Percentiles rank a stretch among this genome's conserved stretches.
phyloP scores from a whole-genome alignment of 92 coral and sea anemone species.

The Meandrina meandrites region DNA sequence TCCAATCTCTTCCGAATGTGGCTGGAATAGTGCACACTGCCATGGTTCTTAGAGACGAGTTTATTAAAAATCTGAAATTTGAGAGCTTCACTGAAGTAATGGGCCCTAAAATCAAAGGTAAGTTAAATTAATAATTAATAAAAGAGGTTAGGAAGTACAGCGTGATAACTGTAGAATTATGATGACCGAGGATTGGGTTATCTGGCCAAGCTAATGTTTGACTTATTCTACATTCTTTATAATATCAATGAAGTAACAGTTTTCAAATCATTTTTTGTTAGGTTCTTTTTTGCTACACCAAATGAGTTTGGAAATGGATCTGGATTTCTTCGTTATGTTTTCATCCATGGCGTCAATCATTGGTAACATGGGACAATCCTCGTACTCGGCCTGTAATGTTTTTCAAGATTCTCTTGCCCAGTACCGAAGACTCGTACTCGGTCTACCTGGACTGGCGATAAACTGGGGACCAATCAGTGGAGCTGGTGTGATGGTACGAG shows the following conservation, averaged over 20 bases:
- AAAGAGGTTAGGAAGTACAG: neutral
- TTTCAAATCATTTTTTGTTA: neutral
- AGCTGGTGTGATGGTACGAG: constrained; percentile 71
- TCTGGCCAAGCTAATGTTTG: too few relatives aligned
- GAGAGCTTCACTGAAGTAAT: constrained; percentile 60
- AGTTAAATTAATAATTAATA: neutral
- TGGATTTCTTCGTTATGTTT: constrained; percentile 88
- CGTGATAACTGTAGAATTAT: neutral
- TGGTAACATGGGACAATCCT: constrained; percentile 74
- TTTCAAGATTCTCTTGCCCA: constrained; percentile 75
- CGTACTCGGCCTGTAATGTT: constrained; percentile 80
- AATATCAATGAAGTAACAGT: neutral
- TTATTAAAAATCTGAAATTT: constrained; percentile 56
- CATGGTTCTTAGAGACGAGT: constrained; percentile 72
- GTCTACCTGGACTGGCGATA: constrained; percentile 77
- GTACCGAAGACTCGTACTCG: constrained; percentile 75
- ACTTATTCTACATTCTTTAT: too few relatives aligned
- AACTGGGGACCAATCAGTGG: constrained; percentile 94
- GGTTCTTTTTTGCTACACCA: constrained; percentile 80
- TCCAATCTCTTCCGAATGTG: constrained; percentile 65
- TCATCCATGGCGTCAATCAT: constrained; percentile 78
- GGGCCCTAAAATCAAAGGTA: constrained; percentile 79
- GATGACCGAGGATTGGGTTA: too few relatives aligned
- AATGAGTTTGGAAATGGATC: constrained; percentile 76
- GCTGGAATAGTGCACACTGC: constrained; percentile 84